Base-by-base conservation (phyloP, 2,797 vertebrate genomes). In the Spatula versicolor region DNA sequence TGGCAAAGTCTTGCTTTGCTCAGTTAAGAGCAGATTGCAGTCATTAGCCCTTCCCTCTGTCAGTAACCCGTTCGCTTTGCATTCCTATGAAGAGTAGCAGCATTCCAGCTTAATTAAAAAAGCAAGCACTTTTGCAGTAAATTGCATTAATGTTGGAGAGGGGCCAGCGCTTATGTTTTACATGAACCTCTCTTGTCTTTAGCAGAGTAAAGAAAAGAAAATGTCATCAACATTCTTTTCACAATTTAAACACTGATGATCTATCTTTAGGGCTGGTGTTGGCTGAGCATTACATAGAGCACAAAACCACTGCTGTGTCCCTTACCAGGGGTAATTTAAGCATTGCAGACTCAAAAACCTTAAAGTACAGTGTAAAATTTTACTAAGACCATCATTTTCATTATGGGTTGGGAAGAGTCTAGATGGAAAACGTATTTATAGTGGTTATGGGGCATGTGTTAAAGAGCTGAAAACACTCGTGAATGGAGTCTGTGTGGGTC, bases 161-260 rank as follows among this genome's bases (percentile, higher is more conserved):
- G 31, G 76, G 90, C 93, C 93, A 95, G 75, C 68, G 83, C 93
- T 95, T 80, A 95, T 91, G 92, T 96, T 97, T 95, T 96, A 95
- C 93, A 94, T 80, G 88, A 94, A 86, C 93, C 88, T 96, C 92
- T 89, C 75, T 95, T 96, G 96, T 96, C 90, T 83, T 89, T 56
- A 90, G 81, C 3, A 0, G 64, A 89, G 92, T 72, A 90, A 80
- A 89, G 83, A 94, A 93, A 93, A 89, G 96, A 95, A 95, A 96
- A 96, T 95, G 96, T 95, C 96, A 96, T 95, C 92, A 90, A 93
- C 94, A 72, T 94, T 96, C 91, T 95, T 96, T 52, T 88, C 48
- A 91, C 64, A 72, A 88, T 95, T 96, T 76, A 64, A 95, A 96
- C 54, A 43, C 93, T 91, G 86, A 81, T 89, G 92, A 85, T 93